Evolutionary conservation across 2,113 vertebrate species (phyloP).

Genomic region (Gymnobelideus leadbeateri): DNA sequence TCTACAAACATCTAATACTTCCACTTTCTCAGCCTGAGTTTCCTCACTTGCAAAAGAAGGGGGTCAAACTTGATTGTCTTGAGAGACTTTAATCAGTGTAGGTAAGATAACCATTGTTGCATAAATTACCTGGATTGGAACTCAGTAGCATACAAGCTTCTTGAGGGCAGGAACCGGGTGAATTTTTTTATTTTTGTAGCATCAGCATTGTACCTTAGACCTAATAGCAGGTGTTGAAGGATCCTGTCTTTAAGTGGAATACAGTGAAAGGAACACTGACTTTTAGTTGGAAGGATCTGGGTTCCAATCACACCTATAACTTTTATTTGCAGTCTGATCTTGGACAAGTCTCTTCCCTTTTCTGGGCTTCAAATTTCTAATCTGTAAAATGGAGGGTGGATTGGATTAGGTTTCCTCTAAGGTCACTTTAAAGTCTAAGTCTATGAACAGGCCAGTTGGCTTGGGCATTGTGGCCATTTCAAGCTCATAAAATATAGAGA

Average conservation of each 20-base stretch:
- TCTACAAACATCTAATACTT: not conserved
- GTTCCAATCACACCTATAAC: not conserved
- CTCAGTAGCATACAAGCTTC: not conserved
- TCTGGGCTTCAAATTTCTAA: not conserved
- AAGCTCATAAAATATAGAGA: not conserved
- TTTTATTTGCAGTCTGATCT: not conserved
- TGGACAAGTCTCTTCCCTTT: not conserved
- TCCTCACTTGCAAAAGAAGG: not conserved
- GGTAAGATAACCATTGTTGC: not conserved
- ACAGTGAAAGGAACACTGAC: no score
- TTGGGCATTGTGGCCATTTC: not conserved
- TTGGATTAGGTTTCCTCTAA: not conserved
- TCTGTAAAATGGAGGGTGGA: not conserved
- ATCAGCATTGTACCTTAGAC: not conserved
- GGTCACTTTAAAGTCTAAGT: not conserved
- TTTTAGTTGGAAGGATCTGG: not conserved
- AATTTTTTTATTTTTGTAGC: not conserved
- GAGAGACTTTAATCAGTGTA: not conserved
- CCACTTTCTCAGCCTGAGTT: not conserved
- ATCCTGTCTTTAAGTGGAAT: not conserved
- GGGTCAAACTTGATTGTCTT: not conserved
- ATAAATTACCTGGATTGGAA: not conserved
- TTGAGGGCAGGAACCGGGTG: not conserved
- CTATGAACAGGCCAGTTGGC: not conserved
- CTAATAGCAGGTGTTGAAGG: not conserved